A percentile compares a stretch with the other conserved stretches of the same genome.
Evolutionary conservation across 2,797 vertebrate species (phyloP).

Genomic region (Chaetodon trifasciatus): DNA sequence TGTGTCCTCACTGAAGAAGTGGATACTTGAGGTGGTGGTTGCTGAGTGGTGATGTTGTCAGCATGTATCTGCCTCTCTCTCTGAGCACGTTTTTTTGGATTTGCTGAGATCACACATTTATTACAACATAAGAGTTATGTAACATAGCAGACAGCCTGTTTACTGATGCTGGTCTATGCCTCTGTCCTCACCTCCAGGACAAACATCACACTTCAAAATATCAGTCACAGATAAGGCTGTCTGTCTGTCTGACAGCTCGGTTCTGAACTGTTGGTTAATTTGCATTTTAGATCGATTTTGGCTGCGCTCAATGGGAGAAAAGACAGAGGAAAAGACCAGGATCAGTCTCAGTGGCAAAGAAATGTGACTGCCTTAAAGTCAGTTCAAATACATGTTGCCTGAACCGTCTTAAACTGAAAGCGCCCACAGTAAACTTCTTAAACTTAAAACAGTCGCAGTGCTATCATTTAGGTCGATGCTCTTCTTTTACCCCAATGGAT

Average conservation of each 20-base stretch:
- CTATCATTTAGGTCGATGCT: too few species aligned
- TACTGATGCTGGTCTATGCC: conserved; percentile 65
- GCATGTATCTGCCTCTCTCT: conserved; percentile 71
- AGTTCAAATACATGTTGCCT: conserved; percentile 7
- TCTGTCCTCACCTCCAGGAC: conserved; percentile 32
- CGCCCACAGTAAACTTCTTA: too few species aligned
- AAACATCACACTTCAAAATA: not conserved
- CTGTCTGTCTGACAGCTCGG: not conserved
- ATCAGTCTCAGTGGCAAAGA: conserved; percentile 34
- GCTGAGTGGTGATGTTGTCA: conserved; percentile 72
- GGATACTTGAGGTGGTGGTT: conserved; percentile 68
- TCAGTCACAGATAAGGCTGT: not conserved
- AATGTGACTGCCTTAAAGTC: not conserved
- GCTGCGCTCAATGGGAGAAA: not conserved
- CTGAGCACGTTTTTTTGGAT: conserved; percentile 41
- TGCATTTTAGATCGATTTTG: not conserved
- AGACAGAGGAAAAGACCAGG: conserved; percentile 54
- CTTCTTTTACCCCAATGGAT: not conserved
- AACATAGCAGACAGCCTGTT: conserved; percentile 8
- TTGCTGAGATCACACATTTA: conserved; percentile 36
- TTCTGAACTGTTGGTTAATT: not conserved
- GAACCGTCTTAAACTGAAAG: not conserved
- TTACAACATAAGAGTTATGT: conserved; percentile 35
- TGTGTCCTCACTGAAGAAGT: conserved; percentile 79
- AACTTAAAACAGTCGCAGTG: not conserved